Base-by-base conservation (phyloP, 2,888 invertebrate species). In the Acrobasis suavella region DNA sequence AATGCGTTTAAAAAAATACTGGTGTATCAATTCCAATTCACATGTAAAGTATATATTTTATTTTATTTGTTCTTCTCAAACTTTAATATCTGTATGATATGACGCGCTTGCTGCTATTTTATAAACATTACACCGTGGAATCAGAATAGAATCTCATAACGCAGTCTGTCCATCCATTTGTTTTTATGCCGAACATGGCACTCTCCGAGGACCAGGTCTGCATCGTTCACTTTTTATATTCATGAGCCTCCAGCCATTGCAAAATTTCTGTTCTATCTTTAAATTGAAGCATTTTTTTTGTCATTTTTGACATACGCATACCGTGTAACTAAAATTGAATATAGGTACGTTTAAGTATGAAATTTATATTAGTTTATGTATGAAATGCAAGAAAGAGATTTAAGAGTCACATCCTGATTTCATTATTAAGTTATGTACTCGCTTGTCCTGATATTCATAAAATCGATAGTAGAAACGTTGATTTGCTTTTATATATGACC, bases 151-250 rank as follows among this genome's bases (percentile, higher is more conserved):
- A 46, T n/a, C 14, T 22, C 42, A n/a, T 55, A 38, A 56, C 38
- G 9, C 55, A 42, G 56, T 56, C 52, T 52, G 52, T 52, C 52
- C 32, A 37, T 32, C 42, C 56, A 42, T 56, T 56, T 17, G 42
- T 39, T 56, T 56, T 56, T 56, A 42, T 17, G 12, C 15, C 56
- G 16, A 56, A 42, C 17, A 15, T 12, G 7, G 42, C 12, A 39
- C 38, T 55, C 55, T 15, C 55, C 3, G 8, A 38, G 55, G 55
- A 55, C 56, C 54, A 55, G 39, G 14, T 42, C 42, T 56, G 42
- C 42, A 22, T 42, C 42, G 14, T 22, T 14, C 56, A 37, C 32
- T 52, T 42, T 56, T 56, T 56, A 16, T 56, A 42, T 56, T 56
- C 42, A 56, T 42, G 42, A 42, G 39, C 42, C 42, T 22, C 55